These are phyloP conservation scores for Paelopatides confundens DNA, from an alignment of 53 echinoderm and acorn worm species.

Conservation along the genomic window DNA sequence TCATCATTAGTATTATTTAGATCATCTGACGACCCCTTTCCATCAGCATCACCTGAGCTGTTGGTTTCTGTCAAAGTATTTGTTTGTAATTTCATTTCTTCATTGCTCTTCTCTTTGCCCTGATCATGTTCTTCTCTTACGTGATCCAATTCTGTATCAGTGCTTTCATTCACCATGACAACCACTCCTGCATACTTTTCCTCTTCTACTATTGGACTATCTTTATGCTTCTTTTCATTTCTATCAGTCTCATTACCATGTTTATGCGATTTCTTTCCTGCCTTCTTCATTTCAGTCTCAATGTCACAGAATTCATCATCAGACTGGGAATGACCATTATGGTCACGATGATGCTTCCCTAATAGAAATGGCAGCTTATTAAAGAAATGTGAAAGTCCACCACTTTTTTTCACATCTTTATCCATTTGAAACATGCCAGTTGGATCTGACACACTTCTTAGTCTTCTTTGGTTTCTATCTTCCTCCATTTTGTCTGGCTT, in stretches of 20 bases:
- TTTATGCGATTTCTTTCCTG: neutral
- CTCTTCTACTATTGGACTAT: neutral
- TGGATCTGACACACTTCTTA: conserved; percentile 26
- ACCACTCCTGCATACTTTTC: neutral
- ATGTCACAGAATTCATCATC: conserved; percentile 5
- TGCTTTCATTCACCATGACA: conserved; percentile 11
- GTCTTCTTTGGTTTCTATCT: too few relatives aligned
- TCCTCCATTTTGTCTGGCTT: too few relatives aligned
- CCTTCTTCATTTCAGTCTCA: conserved; percentile 22
- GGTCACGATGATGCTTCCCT: neutral
- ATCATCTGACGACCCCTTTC: too few relatives aligned
- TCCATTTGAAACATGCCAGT: conserved; percentile 9
- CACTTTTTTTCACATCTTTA: conserved; percentile 19
- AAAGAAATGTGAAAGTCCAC: conserved; percentile 6
- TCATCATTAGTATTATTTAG: neutral
- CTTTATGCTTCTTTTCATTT: neutral
- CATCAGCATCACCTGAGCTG: neutral
- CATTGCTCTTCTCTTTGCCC: neutral
- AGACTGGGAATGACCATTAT: neutral
- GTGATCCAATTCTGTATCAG: neutral
- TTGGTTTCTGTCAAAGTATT: neutral
- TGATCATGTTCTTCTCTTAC: neutral
- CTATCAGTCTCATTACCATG: neutral
- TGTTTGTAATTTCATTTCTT: neutral
- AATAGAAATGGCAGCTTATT: conserved; percentile 23